Base-by-base conservation (phyloP, 2,797 vertebrate genomes). In the Chiloscyllium punctatum region DNA sequence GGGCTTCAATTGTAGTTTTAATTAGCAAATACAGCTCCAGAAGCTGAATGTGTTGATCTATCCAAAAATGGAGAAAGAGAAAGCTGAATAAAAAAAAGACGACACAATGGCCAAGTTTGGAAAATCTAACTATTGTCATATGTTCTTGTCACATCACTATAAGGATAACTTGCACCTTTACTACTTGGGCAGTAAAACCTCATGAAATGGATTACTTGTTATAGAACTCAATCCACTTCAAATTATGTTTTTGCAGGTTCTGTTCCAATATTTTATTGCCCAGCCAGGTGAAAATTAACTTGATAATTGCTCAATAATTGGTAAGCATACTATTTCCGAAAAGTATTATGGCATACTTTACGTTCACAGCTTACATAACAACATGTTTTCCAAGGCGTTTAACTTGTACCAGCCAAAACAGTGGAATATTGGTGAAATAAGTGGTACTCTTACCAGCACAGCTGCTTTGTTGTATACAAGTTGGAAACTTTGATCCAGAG, bases 381-480 rank as follows among this genome's bases (percentile, higher is more conserved):
- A 68, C 42, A 92, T 42, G 3, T 42, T 37, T 68, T 92, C 57
- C 21, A 37, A 92, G 37, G 23, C 42, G 18, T 9, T 37, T 69
- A 42, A 7, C 42, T 92, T 68, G 8, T n/a, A 69, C 37, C 25
- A 69, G 37, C 90, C 37, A 25, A 68, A 92, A 13, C 37, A 90
- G 66, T 42, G 62, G 37, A 92, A 68, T 92, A 69, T 69, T 69
- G 33, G 33, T 91, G 88, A 92, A 92, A 69, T 42, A 92, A 92
- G 90, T 92, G 68, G 33, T 69, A 69, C 62, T 53, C 0, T 98
- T 96, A 99, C 99, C 99, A 99, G 97, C 97, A 97, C 98, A 69
- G 99, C 99, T 68, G 99, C 99, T 95, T 98, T 98, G 97, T 99
- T 99, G 37, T 99, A 99, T 96, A 99, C 98, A 15, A 97, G 96